Percentiles rank a stretch among this genome's conserved stretches.
phyloP scores from a whole-genome alignment of 2,797 vertebrate genomes.

The Emydoidea blandingii region DNA sequence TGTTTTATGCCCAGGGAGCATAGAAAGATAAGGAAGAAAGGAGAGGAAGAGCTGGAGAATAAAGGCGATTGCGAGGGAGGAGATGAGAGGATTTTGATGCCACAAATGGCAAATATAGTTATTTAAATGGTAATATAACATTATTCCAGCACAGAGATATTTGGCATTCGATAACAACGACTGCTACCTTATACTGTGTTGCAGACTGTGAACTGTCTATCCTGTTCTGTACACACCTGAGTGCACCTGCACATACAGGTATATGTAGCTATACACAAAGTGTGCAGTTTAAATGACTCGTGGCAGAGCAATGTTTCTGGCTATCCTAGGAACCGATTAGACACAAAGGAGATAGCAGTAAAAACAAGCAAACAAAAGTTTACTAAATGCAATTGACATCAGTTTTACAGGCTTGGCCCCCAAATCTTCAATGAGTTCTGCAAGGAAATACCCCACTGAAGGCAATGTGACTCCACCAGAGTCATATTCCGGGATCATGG shows the following conservation, averaged over 20 bases:
- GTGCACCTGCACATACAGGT: background rate
- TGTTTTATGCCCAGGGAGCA: background rate
- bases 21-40: background rate
- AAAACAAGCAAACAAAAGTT: background rate
- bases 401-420: background rate
- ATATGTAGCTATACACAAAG: background rate
- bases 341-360: background rate
- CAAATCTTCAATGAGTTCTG: background rate
- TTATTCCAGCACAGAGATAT: background rate
- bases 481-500: background rate
- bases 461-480: background rate
- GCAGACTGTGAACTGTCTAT: background rate
- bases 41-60: background rate
- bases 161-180: background rate
- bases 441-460: background rate
- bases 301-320: rapidly evolving
- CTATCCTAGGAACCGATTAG: background rate
- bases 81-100: background rate
- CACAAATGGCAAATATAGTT: background rate
- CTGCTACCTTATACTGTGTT: background rate
- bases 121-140: background rate
- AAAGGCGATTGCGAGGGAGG: background rate
- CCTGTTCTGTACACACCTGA: background rate
- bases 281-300: background rate
- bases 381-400: background rate